Evolutionary conservation across 1,140 invertebrate genomes (phyloP), one percentile per base, ranked within the genome.

Genomic region (Heliothis virescens): DNA sequence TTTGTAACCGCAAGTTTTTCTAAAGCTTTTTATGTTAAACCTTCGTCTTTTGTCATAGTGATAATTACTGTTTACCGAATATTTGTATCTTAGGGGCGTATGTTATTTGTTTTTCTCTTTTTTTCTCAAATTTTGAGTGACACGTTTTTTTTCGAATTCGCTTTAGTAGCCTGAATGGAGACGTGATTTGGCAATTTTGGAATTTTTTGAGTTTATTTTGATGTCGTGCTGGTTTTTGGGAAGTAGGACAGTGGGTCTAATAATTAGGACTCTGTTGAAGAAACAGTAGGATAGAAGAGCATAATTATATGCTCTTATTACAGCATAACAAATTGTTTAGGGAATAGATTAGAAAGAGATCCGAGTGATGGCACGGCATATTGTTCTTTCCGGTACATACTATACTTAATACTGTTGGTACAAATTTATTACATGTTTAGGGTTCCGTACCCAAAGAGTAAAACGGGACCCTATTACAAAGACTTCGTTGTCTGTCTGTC

Each of bases 1-100:
- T 86, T 88, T 87, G 89, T 85, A 83, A 83, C 84, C 84, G 81
- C 80, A 79, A 59, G 63, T 87, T 90, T 87, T 90, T 76, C n/a
- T 41, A 26, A 7, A 3, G 5, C 16, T 74, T 60, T 60, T 60
- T 59, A 15, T 48, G 26, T 10, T 4, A 47, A 47, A 41, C 74
- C 60, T 76, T 7, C 48, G 26, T 50, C 60, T 63, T 50, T 65
- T 76, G 47, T 76, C 41, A 60, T 29, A 50, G 21, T 62, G 55
- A 75, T 75, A 50, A 75, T 59, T 75, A 75, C 57, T 60, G 72
- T 60, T 15, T 75, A 75, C 72, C 10, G 67, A 53, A 71, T 52
- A 16, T 63, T 1, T 50, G 63, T 18, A 50, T 67, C 48, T 11
- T 11, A 53, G 47, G 48, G 16, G 13, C 67, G 13, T 62, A 15